Percentiles rank a stretch among this genome's conserved stretches.
Evolutionary conservation across 2,888 invertebrate species (phyloP).

Genomic region (Scaptomyza parva): DNA sequence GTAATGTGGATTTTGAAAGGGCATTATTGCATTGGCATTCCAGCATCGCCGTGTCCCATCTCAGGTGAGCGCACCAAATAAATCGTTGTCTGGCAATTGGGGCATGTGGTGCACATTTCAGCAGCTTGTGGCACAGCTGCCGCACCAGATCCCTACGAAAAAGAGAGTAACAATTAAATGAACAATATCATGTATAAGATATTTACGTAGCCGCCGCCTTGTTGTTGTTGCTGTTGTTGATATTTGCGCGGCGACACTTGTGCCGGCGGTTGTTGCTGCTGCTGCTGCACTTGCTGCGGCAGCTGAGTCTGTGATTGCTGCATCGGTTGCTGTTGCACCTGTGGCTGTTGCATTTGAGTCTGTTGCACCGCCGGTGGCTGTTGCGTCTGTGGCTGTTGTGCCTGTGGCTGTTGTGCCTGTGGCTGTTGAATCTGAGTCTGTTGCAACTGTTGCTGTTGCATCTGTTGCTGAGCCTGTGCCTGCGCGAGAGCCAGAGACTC

Average conservation of each 20-base stretch:
- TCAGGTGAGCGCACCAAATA: constrained; percentile 78
- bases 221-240: constrained; percentile 50
- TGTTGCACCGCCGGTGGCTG: constrained; percentile 24
- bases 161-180: constrained; percentile 2
- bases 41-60: constrained; percentile 64
- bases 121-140: constrained; percentile 61
- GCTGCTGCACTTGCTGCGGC: constrained; percentile 12
- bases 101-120: constrained; percentile 83
- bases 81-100: constrained; percentile 83
- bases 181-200: constrained; percentile 3
- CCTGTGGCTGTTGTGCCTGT: constrained; percentile 26
- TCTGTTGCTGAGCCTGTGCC: too few relatives aligned
- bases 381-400: constrained; percentile 16
- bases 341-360: constrained; percentile 17
- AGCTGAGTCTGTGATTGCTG: constrained; percentile 1
- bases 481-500: constrained; percentile 15
- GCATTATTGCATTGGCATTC: constrained; percentile 46
- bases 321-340: constrained; percentile 22
- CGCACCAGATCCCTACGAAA: constrained; percentile 39
- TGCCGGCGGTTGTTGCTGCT: constrained; percentile 37
- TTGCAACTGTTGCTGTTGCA: too few relatives aligned
- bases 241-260: constrained; percentile 49
- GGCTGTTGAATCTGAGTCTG: constrained; percentile 24
- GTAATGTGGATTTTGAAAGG: background rate
- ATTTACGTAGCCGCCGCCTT: constrained; percentile 68